These are phyloP conservation scores for Drosophila pruinosa DNA, from an alignment of 1,140 invertebrate genomes.

Conservation along the genomic window DNA sequence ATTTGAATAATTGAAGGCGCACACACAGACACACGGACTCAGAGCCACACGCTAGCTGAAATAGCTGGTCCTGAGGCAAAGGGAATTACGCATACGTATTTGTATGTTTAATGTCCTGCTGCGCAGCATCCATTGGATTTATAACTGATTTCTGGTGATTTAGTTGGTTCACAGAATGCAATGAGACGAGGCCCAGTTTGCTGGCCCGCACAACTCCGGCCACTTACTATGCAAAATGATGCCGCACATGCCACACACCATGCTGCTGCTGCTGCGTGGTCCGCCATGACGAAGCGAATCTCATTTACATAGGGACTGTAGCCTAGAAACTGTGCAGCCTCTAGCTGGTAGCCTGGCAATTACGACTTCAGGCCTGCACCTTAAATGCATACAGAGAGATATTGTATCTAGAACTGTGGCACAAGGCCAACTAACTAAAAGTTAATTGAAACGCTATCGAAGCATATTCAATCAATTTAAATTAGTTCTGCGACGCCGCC, in stretches of 20 bases:
- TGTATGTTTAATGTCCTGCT: slow-evolving; percentile 72
- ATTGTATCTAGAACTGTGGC: slow-evolving; percentile 34
- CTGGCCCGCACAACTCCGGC: background rate
- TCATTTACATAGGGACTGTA: slow-evolving; percentile 48
- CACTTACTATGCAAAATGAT: slow-evolving; percentile 74
- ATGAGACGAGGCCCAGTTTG: slow-evolving; percentile 48
- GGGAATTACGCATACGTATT: slow-evolving; percentile 81
- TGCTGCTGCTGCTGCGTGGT: background rate
- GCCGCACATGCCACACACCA: slow-evolving; percentile 42
- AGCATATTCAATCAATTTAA: slow-evolving; percentile 81
- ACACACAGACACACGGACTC: slow-evolving; percentile 32
- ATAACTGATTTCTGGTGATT: slow-evolving; percentile 80
- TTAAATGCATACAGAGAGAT: slow-evolving; percentile 46
- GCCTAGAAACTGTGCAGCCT: background rate
- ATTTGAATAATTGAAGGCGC: slow-evolving; percentile 77
- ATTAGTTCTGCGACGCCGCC: slow-evolving; percentile 65
- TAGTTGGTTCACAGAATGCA: slow-evolving; percentile 67
- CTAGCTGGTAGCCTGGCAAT: background rate
- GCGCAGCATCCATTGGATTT: slow-evolving; percentile 63
- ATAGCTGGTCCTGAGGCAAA: slow-evolving; percentile 45
- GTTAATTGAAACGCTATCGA: slow-evolving; percentile 80
- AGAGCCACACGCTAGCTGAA: slow-evolving; percentile 1
- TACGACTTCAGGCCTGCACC: slow-evolving; percentile 8
- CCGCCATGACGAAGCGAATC: slow-evolving; percentile 54
- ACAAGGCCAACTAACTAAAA: slow-evolving; percentile 63